These are phyloP conservation scores for Gouania willdenowi DNA, from an alignment of 2,797 vertebrate genomes.

Conservation along the genomic window DNA sequence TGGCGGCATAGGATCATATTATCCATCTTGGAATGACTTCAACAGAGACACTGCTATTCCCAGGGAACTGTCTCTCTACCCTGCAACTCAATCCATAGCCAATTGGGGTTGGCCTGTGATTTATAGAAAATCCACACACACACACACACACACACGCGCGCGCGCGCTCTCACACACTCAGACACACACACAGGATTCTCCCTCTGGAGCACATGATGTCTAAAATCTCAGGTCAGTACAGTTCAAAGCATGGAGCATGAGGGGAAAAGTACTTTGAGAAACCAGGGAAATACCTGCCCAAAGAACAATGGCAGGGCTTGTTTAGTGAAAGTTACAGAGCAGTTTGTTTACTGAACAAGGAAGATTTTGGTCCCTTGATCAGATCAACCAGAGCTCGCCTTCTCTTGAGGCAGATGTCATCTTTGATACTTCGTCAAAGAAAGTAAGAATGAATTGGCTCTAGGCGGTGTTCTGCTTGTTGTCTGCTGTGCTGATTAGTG, in stretches of 20 bases:
- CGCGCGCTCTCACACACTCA: constrained; percentile 9
- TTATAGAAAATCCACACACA: constrained; percentile 64
- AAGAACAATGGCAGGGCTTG: background rate
- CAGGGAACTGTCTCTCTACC: constrained; percentile 68
- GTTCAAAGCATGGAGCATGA: constrained; percentile 38
- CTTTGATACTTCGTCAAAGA: constrained; percentile 24
- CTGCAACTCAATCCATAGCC: constrained; percentile 81
- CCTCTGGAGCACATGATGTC: constrained; percentile 46
- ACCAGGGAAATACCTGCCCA: constrained; percentile 12
- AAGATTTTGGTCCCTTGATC: constrained; percentile 4
- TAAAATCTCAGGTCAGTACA: constrained; percentile 48
- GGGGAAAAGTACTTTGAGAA: constrained; percentile 24
- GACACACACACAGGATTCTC: constrained; percentile 47
- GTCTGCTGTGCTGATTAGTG: constrained; percentile 42
- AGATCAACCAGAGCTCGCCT: constrained; percentile 15
- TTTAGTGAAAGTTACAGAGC: constrained; percentile 3
- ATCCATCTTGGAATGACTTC: constrained; percentile 80
- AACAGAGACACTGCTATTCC: constrained; percentile 77
- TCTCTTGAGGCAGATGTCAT: constrained; percentile 29
- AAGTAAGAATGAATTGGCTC: constrained; percentile 15
- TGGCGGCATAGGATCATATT: constrained; percentile 73
- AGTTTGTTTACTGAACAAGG: background rate
- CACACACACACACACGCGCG: constrained; percentile 1
- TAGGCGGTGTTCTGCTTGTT: constrained; percentile 30
- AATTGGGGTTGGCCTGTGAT: constrained; percentile 72